Evolutionary conservation across 1,140 invertebrate genomes (phyloP).

Genomic region (Drosophila elegans): DNA sequence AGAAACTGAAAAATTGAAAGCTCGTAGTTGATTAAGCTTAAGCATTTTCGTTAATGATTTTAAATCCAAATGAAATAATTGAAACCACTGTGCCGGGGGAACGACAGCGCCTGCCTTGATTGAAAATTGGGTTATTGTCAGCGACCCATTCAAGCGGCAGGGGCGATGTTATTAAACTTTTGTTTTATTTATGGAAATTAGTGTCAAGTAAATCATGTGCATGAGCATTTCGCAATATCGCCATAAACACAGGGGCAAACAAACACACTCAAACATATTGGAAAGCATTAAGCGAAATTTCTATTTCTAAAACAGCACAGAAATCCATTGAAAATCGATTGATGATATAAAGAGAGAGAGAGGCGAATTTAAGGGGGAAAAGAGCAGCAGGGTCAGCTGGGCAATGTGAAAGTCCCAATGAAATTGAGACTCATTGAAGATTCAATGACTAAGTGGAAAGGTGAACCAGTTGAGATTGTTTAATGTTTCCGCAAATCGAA

Average conservation of each 20-base stretch:
- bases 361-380: conserved; percentile 3
- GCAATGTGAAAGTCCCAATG: conserved; percentile 51
- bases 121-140: conserved; percentile 83
- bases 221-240: conserved; percentile 54
- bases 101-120: conserved; percentile 56
- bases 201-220: conserved; percentile 82
- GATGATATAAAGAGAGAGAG: conserved; percentile 18
- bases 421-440: conserved; percentile 57
- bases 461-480: conserved; percentile 63
- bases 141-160: conserved; percentile 47
- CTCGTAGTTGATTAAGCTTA: no score
- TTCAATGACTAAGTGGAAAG: conserved; percentile 62
- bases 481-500: conserved; percentile 61
- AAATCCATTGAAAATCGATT: conserved; percentile 55
- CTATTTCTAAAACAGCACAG: conserved; percentile 33
- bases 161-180: conserved; percentile 66
- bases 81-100: conserved; percentile 25
- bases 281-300: conserved; percentile 54
- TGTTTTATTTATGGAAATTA: conserved; percentile 83
- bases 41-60: neutral
- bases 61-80: neutral
- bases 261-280: conserved; percentile 16
- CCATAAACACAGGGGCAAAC: conserved; percentile 20
- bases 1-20: no score
- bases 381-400: conserved; percentile 36